Evolutionary conservation across 2,797 vertebrate genomes (phyloP).

Genomic region (Rhynchotus rufescens): DNA sequence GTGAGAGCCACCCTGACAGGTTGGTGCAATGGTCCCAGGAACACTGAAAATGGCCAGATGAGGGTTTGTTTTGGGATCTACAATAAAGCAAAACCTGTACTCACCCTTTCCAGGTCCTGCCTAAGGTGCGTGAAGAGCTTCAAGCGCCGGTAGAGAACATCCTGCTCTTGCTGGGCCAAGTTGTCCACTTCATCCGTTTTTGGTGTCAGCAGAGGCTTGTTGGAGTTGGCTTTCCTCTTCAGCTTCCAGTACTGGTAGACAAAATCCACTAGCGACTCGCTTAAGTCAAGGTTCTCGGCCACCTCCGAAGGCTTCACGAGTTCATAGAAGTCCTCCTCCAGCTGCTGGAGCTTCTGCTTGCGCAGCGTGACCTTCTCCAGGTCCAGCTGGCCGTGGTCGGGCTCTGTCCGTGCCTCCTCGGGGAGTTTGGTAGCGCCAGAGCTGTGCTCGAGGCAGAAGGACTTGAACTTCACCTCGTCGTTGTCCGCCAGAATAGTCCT

Average conservation of each 20-base stretch:
- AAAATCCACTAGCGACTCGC: slow-evolving; percentile 89
- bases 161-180: slow-evolving; percentile 96
- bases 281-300: slow-evolving; percentile 88
- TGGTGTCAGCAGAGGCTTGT: slow-evolving; percentile 90
- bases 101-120: slow-evolving; percentile 96
- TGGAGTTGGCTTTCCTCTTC: slow-evolving; percentile 93
- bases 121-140: slow-evolving; percentile 96
- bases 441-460: slow-evolving; percentile 96
- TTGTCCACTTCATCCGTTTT: slow-evolving; percentile 97
- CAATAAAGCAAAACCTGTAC: slow-evolving; percentile 33
- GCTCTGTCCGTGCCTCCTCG: slow-evolving; percentile 75
- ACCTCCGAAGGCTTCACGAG: slow-evolving; percentile 92
- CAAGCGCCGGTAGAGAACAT: slow-evolving; percentile 92
- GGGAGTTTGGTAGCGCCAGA: slow-evolving; percentile 73
- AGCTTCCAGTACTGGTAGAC: slow-evolving; percentile 98
- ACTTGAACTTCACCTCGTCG: slow-evolving; percentile 97
- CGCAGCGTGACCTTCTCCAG: slow-evolving; percentile 92
- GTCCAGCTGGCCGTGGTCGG: slow-evolving; percentile 84
- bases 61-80: neutral
- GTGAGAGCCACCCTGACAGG: neutral
- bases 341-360: slow-evolving; percentile 94
- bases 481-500: slow-evolving; percentile 94
- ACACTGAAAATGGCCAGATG: neutral
- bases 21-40: fast-evolving
- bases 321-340: slow-evolving; percentile 94